Conservation (phyloP, 2,113 vertebrate genomes). For the Triplophysa dalaica region DNA sequence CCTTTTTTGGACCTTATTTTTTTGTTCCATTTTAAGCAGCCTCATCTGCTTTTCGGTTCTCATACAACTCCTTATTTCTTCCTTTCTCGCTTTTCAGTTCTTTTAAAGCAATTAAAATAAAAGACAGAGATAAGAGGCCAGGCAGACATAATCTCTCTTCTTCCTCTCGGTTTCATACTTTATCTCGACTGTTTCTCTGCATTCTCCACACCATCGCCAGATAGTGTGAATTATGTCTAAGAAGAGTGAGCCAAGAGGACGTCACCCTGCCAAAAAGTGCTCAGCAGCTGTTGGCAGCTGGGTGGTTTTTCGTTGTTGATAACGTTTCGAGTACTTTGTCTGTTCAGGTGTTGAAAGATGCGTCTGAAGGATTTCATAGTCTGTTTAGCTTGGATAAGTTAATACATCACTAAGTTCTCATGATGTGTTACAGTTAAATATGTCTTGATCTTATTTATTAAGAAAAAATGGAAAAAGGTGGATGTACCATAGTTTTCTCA, state of each 20-base stretch:
- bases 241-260: conserved; percentile 27
- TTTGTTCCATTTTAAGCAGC: conserved; percentile 36
- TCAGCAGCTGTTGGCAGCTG: conserved; percentile 26
- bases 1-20: conserved; percentile 52
- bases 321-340: neutral
- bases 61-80: conserved; percentile 6
- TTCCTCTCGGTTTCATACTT: conserved; percentile 15
- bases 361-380: neutral
- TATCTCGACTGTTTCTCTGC: conserved; percentile 9
- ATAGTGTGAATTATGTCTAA: conserved; percentile 34
- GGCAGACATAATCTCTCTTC: neutral
- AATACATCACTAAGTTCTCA: neutral
- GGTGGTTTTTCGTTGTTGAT: conserved; percentile 36
- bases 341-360: conserved; percentile 33
- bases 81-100: neutral
- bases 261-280: conserved; percentile 44
- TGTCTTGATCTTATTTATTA: neutral
- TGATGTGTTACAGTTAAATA: conserved; percentile 7
- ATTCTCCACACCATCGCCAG: conserved; percentile 40
- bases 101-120: neutral
- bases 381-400: neutral
- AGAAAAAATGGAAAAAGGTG: neutral
- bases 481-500: neutral
- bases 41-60: conserved; percentile 22
- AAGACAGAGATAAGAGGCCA: neutral